Evolutionary conservation across 2,113 vertebrate species (phyloP).

Genomic region (Halichoeres trimaculatus): DNA sequence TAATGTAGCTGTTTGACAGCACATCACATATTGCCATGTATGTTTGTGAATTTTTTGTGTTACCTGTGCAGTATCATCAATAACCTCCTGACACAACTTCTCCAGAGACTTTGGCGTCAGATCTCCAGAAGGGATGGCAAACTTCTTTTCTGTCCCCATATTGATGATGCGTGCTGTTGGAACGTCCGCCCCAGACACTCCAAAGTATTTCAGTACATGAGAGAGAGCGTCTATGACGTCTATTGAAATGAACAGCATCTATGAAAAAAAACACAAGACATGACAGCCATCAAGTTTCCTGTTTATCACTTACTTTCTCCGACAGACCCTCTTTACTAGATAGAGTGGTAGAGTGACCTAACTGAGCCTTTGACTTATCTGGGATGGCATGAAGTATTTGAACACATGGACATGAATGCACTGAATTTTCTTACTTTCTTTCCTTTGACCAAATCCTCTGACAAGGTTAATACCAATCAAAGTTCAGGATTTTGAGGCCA

Average conservation of each 20-base stretch:
- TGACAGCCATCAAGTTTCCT: neutral
- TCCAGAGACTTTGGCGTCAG: constrained; percentile 71
- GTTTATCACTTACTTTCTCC: neutral
- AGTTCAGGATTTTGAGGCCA: too few species aligned
- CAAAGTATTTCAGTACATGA: constrained; percentile 87
- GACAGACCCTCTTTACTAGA: neutral
- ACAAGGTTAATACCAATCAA: too few species aligned
- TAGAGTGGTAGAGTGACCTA: too few species aligned
- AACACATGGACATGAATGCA: too few species aligned
- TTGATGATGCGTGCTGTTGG: constrained; percentile 87
- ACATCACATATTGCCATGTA: neutral
- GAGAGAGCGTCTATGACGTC: constrained; percentile 76
- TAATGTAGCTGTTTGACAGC: neutral
- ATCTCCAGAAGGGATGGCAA: constrained; percentile 31
- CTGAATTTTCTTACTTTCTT: too few species aligned
- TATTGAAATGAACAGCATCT: constrained; percentile 89
- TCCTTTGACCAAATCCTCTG: too few species aligned
- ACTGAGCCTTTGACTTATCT: too few species aligned
- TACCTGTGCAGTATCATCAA: constrained; percentile 87
- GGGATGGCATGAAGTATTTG: too few species aligned
- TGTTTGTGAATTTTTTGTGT: neutral
- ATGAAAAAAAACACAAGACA: neutral
- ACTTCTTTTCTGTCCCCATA: constrained; percentile 87
- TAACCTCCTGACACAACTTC: constrained; percentile 81
- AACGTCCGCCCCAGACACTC: constrained; percentile 74